These are phyloP conservation scores for Capreolus pygargus DNA, from an alignment of 2,113 vertebrate genomes.

Conservation along the genomic window DNA sequence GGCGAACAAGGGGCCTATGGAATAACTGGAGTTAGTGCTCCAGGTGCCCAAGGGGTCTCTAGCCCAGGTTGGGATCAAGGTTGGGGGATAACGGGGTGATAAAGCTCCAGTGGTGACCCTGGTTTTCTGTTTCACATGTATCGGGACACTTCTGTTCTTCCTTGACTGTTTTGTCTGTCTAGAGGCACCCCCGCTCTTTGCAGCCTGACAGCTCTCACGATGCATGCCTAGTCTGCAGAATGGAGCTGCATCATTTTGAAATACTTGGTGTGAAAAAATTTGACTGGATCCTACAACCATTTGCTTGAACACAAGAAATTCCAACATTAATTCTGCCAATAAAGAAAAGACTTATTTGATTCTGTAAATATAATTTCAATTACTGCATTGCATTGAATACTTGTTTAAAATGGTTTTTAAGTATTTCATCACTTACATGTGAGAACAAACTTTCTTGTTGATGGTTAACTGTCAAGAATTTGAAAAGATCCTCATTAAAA, in stretches of 20 bases:
- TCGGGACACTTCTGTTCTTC: not conserved
- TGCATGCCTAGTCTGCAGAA: not conserved
- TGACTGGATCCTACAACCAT: not conserved
- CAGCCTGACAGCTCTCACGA: not conserved
- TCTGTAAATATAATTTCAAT: constrained; percentile 42
- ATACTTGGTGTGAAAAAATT: not conserved
- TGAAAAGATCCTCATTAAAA: constrained; percentile 54
- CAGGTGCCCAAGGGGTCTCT: not conserved
- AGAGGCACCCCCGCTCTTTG: not conserved
- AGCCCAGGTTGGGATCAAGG: not conserved
- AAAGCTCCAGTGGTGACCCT: not conserved
- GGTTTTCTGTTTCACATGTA: not conserved
- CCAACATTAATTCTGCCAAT: not conserved
- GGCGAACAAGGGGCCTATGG: not conserved
- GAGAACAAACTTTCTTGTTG: constrained; percentile 22
- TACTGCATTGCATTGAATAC: constrained; percentile 22
- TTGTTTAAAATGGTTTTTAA: constrained; percentile 20
- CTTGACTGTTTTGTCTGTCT: not conserved
- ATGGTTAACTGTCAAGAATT: constrained; percentile 29
- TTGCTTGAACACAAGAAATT: constrained; percentile 1
- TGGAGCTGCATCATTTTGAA: not conserved
- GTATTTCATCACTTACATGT: not conserved
- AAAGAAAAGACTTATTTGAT: not conserved
- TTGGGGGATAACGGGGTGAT: rapidly evolving
- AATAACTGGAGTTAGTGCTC: not conserved